Evolutionary conservation across 2,888 invertebrate genomes (phyloP).

Genomic region (Dione juno): DNA sequence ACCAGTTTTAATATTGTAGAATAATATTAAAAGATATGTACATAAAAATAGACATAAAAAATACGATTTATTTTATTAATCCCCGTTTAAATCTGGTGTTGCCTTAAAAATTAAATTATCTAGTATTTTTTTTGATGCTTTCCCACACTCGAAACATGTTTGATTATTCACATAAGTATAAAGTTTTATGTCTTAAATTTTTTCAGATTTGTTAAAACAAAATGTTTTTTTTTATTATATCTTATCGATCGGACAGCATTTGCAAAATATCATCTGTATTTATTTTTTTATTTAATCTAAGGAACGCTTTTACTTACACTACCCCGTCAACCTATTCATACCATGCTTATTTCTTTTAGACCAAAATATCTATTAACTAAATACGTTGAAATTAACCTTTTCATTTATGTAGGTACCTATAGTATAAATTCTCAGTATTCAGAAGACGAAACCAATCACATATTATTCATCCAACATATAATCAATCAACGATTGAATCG

Average conservation of each 20-base stretch:
- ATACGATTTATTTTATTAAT: no score
- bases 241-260: no score
- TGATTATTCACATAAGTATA: not conserved
- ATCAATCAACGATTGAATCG: conserved; percentile 14
- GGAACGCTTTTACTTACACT: no score
- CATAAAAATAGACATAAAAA: no score
- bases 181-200: not conserved
- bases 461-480: conserved; percentile 29
- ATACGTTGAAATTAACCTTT: conserved; percentile 45
- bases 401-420: conserved; percentile 50
- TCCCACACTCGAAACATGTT: not conserved
- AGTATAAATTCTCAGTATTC: conserved; percentile 43
- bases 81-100: no score
- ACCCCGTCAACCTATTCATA: no score
- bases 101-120: not conserved
- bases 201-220: no score
- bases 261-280: no score
- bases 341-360: no score
- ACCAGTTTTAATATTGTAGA: not conserved
- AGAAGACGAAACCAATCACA: conserved; percentile 30
- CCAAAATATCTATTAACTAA: not conserved
- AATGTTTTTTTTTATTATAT: no score
- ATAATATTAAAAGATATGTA: not conserved
- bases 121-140: not conserved
- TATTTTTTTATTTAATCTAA: no score